Evolutionary conservation across 1,140 invertebrate species (phyloP), one percentile per base, ranked within the genome.

Genomic region (Zaprionus tsacasi): DNA sequence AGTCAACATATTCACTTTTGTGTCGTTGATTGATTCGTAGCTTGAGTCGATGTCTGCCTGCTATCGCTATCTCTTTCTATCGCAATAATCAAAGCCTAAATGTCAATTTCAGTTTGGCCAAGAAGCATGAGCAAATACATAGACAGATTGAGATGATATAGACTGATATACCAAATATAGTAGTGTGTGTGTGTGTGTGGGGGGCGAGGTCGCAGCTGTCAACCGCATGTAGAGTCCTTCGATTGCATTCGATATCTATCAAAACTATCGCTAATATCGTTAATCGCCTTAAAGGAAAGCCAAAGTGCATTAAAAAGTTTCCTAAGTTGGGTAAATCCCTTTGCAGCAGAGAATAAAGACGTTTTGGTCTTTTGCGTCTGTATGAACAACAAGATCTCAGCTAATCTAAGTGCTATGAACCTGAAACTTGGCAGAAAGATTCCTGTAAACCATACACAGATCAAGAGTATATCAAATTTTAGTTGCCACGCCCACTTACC

Each of bases 1-100:
- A 7, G 15, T 12, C 2, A 38, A 33, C 4, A 25, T 56, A 50
- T 55, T 70, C 61, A 17, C 38, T 38, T 57, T 69, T 70, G 71
- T 77, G 68, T 21, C 63, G 69, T 79, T 87, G 82, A 87, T 87
- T 88, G 82, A 87, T 87, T 64, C 59, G 40, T 50, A n/a, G 59
- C 40, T 63, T 58, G 64, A 65, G 63, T 60, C 43, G 36, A 50
- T 35, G 58, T 58, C 45, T 50, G 15, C 21, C 45, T 38, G 5
- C 10, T 12, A 2, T n/a, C 38, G 10, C 12, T 10, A 21, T 21
- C 10, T 13, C 12, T 38, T n/a, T 5, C 38, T 58, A 30, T 61
- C 38, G 56, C 71, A 79, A 80, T 82, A 88, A 87, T 88, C 72
- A 64, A 88, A 70, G 68, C 60, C 73, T 35, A 79, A 82, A 87